These are phyloP conservation scores for Erythrolamprus reginae DNA, from an alignment of 2,113 vertebrate species.

Conservation along the genomic window DNA sequence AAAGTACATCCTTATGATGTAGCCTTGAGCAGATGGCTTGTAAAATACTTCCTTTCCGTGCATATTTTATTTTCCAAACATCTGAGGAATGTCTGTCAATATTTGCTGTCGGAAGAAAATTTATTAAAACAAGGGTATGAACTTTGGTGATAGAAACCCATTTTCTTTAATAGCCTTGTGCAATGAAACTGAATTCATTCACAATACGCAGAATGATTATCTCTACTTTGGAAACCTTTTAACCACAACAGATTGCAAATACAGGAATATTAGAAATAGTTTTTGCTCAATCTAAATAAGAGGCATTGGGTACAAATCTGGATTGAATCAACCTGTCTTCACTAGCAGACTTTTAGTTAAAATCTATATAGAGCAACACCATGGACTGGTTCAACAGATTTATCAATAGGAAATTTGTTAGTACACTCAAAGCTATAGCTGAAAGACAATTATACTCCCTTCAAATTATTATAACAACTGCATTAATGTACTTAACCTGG, in stretches of 20 bases:
- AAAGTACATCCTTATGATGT: slow-evolving; percentile 13
- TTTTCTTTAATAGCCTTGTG: neutral
- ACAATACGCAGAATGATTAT: neutral
- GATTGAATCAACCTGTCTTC: neutral
- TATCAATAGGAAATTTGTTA: neutral
- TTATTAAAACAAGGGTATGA: neutral
- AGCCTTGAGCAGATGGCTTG: slow-evolving; percentile 16
- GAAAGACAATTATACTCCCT: neutral
- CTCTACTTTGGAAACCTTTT: neutral
- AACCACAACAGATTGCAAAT: neutral
- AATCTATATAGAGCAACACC: neutral
- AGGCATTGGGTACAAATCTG: neutral
- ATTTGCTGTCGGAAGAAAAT: neutral
- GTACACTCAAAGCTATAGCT: neutral
- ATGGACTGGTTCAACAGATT: neutral
- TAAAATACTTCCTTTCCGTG: slow-evolving; percentile 10
- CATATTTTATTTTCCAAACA: slow-evolving; percentile 16
- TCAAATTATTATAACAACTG: neutral
- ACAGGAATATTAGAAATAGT: neutral
- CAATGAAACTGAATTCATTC: neutral
- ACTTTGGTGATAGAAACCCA: neutral
- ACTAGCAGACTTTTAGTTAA: too few relatives aligned
- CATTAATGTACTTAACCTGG: neutral
- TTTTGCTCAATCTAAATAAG: neutral
- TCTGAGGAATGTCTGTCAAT: neutral